A percentile compares a stretch with the other conserved stretches of the same genome.
Conservation (phyloP, 2,113 vertebrate species). For the Rhabdomys dilectus region DNA sequence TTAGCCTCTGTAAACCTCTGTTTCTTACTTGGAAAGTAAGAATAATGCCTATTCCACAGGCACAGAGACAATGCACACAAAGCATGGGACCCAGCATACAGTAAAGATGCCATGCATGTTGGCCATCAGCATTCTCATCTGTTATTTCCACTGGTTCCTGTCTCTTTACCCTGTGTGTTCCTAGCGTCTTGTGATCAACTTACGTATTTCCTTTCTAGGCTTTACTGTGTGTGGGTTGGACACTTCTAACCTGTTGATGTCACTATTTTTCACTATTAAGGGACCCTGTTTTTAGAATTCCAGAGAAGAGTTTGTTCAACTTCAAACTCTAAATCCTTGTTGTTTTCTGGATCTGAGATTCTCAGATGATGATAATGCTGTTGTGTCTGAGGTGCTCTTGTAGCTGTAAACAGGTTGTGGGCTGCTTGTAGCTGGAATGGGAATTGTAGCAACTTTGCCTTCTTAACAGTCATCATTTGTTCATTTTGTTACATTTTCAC, state of each 20-base stretch:
- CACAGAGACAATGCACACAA: neutral
- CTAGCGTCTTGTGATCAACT: neutral
- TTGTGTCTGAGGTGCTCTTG: neutral
- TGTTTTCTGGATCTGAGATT: conserved; percentile 20
- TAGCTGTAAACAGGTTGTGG: neutral
- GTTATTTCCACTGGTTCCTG: neutral
- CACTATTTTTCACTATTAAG: conserved; percentile 21
- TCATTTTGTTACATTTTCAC: neutral
- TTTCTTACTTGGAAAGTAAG: conserved; percentile 10
- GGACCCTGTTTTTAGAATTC: conserved; percentile 13
- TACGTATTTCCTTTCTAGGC: neutral
- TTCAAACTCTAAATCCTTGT: neutral
- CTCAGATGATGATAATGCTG: neutral
- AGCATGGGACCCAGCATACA: neutral
- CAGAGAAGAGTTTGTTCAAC: neutral
- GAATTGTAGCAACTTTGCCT: neutral
- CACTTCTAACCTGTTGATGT: conserved; percentile 1
- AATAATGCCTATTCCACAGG: neutral
- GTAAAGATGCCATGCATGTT: neutral
- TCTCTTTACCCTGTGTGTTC: neutral
- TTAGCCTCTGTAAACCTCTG: neutral
- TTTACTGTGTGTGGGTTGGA: neutral
- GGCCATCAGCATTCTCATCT: neutral
- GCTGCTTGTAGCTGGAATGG: neutral
- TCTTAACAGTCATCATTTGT: neutral